phyloP scores from a whole-genome alignment of 2,113 vertebrate species.

The Megaceryle maxima region DNA sequence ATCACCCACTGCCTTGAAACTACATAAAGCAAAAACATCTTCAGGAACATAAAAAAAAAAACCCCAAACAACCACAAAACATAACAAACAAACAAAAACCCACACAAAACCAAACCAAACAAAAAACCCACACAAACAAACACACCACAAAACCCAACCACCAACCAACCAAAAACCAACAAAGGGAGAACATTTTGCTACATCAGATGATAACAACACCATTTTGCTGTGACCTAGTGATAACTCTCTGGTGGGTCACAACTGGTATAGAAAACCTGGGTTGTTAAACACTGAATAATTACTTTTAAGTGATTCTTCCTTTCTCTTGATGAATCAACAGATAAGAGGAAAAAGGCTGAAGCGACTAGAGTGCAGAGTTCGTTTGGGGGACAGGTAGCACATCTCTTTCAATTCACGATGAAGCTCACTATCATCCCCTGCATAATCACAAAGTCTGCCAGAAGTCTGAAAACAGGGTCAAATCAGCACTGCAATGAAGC shows the following conservation, averaged over 20 bases:
- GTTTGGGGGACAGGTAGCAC: neutral
- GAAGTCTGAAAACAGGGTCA: neutral
- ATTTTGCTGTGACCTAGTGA: neutral
- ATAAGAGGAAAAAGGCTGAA: neutral
- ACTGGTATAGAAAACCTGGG: neutral
- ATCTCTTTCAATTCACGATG: neutral
- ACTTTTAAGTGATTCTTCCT: neutral
- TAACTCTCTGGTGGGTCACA: neutral
- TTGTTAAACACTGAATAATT: neutral
- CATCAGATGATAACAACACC: neutral
- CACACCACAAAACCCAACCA: no score
- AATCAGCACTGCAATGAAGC: neutral
- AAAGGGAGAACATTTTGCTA: neutral
- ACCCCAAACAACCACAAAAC: no score
- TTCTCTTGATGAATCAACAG: neutral
- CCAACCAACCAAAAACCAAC: no score
- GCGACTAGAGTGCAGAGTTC: neutral
- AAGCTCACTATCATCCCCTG: neutral
- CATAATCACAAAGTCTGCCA: neutral
- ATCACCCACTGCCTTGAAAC: neutral
- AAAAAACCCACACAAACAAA: neutral
- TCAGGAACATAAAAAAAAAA: neutral
- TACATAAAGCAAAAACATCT: neutral
- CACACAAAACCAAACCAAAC: neutral
- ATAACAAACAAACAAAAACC: neutral